Percentiles rank a stretch among this genome's conserved stretches.
Conservation (phyloP, 2,797 vertebrate species). For the Carcharodon carcharias region DNA sequence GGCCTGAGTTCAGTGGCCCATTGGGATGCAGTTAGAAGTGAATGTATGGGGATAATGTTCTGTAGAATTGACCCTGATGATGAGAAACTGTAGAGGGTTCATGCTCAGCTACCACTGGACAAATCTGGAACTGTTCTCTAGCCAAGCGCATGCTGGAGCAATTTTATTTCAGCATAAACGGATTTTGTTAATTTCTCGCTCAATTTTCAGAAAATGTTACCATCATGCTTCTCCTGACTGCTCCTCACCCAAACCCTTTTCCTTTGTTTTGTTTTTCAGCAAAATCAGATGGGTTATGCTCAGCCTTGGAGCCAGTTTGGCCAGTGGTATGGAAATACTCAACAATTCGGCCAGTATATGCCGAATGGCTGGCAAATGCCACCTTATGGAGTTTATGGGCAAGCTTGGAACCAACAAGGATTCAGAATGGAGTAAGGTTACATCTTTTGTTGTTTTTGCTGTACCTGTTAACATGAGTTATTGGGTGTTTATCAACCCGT, state of each 20-base stretch:
- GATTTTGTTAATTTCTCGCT: not conserved
- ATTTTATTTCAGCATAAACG: not conserved
- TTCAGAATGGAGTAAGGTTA: constrained; percentile 55
- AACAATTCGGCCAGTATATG: constrained; percentile 90
- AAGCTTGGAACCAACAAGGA: constrained; percentile 94
- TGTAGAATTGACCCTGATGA: not conserved
- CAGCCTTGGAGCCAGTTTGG: constrained; percentile 91
- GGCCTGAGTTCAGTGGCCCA: not conserved
- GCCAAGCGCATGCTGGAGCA: not conserved
- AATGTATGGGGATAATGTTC: not conserved
- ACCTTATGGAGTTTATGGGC: constrained; percentile 83
- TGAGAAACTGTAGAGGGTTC: not conserved
- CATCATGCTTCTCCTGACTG: not conserved
- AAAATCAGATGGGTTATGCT: constrained; percentile 86
- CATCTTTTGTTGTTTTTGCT: not conserved
- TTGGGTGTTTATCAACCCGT: not conserved
- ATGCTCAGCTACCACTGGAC: too few relatives aligned
- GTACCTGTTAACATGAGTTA: not conserved
- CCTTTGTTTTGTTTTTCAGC: constrained; percentile 50
- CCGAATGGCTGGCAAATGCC: constrained; percentile 96
- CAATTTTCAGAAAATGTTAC: not conserved
- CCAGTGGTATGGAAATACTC: constrained; percentile 89
- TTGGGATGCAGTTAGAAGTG: not conserved
- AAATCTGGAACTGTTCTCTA: not conserved
- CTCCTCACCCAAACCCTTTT: not conserved